A percentile compares a stretch with the other conserved stretches of the same genome.
Evolutionary conservation across 2,113 vertebrate species (phyloP).

Genomic region (Microcebus tavaratra): DNA sequence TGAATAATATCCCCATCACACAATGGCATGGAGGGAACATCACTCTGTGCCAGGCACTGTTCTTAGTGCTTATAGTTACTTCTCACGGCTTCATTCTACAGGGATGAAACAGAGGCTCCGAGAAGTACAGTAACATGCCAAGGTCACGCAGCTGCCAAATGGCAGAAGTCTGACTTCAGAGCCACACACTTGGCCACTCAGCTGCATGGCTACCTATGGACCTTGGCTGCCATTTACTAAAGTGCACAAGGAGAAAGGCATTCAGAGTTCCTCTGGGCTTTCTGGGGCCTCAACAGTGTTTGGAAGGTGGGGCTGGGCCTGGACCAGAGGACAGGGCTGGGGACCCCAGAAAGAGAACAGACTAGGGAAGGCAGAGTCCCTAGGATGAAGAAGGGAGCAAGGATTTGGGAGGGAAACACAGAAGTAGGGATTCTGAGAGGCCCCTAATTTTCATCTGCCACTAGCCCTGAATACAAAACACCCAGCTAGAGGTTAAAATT

Average conservation of each 20-base stretch:
- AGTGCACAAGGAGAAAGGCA: neutral
- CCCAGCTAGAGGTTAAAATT: constrained; percentile 41
- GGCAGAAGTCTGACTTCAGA: neutral
- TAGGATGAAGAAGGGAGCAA: neutral
- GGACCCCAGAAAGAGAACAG: neutral
- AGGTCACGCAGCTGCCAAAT: neutral
- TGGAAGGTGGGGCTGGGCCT: neutral
- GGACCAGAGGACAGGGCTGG: rapidly evolving
- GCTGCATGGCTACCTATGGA: neutral
- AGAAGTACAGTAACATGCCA: neutral
- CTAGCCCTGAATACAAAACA: neutral
- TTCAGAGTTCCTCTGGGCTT: neutral
- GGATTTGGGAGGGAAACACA: neutral
- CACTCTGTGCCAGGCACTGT: neutral
- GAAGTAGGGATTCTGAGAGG: neutral
- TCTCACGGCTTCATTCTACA: neutral
- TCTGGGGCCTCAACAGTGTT: neutral
- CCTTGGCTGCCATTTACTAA: neutral
- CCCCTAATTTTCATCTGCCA: neutral
- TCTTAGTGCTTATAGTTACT: neutral
- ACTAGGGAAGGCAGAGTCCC: neutral
- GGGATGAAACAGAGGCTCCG: neutral
- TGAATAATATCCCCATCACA: too few species aligned
- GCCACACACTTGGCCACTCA: neutral
- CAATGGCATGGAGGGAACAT: neutral